Percentiles rank a stretch among this genome's conserved stretches.
phyloP scores from a whole-genome alignment of 2,888 invertebrate species.

The Idaea biselata region DNA sequence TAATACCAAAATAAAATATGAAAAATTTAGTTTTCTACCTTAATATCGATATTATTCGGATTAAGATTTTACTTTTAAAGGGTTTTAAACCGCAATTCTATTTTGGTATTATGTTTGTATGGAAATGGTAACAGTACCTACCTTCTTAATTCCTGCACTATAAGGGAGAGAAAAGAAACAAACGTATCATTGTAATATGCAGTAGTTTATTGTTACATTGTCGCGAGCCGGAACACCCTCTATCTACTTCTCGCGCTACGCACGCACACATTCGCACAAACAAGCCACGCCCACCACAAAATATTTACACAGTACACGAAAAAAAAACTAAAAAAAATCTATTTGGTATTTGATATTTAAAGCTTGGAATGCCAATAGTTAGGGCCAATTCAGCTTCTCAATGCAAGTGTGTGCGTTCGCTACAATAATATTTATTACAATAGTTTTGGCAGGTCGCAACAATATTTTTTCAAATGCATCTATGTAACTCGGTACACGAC shows the following conservation, averaged over 20 bases:
- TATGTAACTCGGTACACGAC: conserved; percentile 59
- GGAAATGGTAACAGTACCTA: too few relatives aligned
- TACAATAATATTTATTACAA: conserved; percentile 70
- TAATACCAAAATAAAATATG: too few relatives aligned
- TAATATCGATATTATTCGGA: too few relatives aligned
- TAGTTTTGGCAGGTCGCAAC: conserved; percentile 79
- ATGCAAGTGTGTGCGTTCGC: conserved; percentile 47
- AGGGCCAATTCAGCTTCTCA: conserved; percentile 14
- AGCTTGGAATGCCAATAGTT: conserved; percentile 13
- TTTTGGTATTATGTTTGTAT: too few relatives aligned
- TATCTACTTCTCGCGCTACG: conserved; percentile 47
- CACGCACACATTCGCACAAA: conserved; percentile 38
- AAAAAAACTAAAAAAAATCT: conserved; percentile 8
- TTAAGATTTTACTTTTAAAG: too few relatives aligned
- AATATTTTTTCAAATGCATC: conserved; percentile 75
- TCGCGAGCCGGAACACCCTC: conserved; percentile 49
- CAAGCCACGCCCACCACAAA: conserved; percentile 19
- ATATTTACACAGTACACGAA: conserved; percentile 16
- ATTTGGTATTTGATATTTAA: conserved; percentile 15
- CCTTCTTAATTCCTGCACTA: too few relatives aligned
- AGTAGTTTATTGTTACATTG: conserved; percentile 76
- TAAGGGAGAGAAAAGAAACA: conserved; percentile 13
- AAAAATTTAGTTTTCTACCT: too few relatives aligned
- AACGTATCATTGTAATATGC: conserved; percentile 64
- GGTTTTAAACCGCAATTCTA: too few relatives aligned